Evolutionary conservation across 2,888 invertebrate genomes (phyloP), one percentile per base, ranked within the genome.

Genomic region (Leptura quadrifasciata): DNA sequence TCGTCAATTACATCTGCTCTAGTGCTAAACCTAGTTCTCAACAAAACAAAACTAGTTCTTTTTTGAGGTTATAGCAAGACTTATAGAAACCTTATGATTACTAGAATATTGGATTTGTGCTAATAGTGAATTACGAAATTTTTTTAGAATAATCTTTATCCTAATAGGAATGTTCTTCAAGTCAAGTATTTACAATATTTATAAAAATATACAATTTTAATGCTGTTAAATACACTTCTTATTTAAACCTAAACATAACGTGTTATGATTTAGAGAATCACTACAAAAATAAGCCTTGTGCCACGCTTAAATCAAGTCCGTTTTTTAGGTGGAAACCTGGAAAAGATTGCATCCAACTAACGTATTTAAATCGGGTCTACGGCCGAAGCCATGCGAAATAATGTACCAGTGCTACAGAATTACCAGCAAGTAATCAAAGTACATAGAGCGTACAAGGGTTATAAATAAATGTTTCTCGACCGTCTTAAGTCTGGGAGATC

Each of bases 181-280:
- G 81, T 82, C 81, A 77, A 80, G 77, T 85, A 86, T 87, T 84
- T 86, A 87, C 87, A 87, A 78, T 85, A 84, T 86, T 85, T 87
- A 87, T 87, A 87, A 87, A 87, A 87, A 87, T 87, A 86, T 87
- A 86, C 86, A 85, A 83, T 81, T 81, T 80, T 78, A 75, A 63
- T 68, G 76, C 70, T 77, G 72, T 65, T 67, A 71, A 67, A 71
- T 69, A 65, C 60, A 24, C 69, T 31, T 17, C 27, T 57, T 39
- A 71, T 54, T 64, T 61, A 61, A 55, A 55, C 73, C 27, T 70
- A 64, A 57, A 24, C 73, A 18, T 70, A 64, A 57, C 10, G 71
- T 65, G 69, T 39, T 69, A 69, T 52, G 52, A 24, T 61, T 52
- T 60, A 60, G 47, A n/a, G 27, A 63, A 72, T 72, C 65, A 65